phyloP scores from a whole-genome alignment of 2,797 vertebrate genomes.

The Eremophila alpestris region DNA sequence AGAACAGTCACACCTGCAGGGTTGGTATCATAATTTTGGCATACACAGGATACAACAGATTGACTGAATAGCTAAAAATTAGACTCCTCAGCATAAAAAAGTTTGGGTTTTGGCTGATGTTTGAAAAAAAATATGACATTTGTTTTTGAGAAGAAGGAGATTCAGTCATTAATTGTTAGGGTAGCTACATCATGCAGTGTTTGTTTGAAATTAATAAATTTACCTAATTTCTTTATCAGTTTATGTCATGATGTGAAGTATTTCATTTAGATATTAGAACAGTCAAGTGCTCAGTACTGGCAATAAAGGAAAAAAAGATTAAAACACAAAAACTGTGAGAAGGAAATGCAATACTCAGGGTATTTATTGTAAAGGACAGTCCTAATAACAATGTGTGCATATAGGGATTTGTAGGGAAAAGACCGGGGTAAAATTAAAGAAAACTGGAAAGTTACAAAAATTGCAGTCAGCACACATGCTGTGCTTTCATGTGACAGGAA shows the following conservation, averaged over 20 bases:
- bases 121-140: background rate
- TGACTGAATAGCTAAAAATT: background rate
- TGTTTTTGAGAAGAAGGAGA: background rate
- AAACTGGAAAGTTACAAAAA: background rate
- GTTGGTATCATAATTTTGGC: background rate
- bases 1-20: background rate
- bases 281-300: background rate
- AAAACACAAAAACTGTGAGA: background rate
- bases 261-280: background rate
- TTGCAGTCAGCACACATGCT: background rate
- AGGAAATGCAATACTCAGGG: background rate
- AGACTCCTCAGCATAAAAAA: background rate
- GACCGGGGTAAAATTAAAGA: background rate
- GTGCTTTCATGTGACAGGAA: background rate
- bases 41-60: background rate
- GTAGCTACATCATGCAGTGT: background rate
- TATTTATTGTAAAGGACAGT: background rate
- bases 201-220: background rate
- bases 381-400: background rate
- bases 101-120: background rate
- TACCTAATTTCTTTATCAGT: background rate
- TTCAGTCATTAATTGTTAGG: background rate
- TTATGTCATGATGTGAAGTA: background rate
- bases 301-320: background rate
- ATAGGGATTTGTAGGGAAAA: background rate